Evolutionary conservation across 2,113 vertebrate genomes (phyloP).

Genomic region (Brachyhypopomus gauderio): DNA sequence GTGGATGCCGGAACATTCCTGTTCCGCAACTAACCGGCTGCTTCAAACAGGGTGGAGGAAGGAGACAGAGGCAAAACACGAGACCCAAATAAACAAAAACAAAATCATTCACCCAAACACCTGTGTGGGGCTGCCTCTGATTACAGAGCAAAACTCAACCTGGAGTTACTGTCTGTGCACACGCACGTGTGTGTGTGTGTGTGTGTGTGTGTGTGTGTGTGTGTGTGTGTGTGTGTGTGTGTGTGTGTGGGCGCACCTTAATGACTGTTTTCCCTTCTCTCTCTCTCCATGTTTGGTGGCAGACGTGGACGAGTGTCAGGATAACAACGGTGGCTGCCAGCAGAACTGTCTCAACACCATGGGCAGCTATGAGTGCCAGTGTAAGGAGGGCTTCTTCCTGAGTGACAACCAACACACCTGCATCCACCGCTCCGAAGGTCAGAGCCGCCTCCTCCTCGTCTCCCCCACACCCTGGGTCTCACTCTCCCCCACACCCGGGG

Average conservation of each 20-base stretch:
- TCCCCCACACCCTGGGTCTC: no score
- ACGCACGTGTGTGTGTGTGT: background rate
- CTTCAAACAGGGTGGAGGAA: slow-evolving; percentile 17
- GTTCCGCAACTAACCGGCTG: slow-evolving; percentile 45
- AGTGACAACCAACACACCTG: slow-evolving; percentile 99
- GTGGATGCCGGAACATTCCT: slow-evolving; percentile 49
- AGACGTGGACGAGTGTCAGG: slow-evolving; percentile 95
- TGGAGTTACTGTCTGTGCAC: background rate
- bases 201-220: slow-evolving; percentile 13
- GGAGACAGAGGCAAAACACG: slow-evolving; percentile 10
- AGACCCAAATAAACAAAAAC: slow-evolving; percentile 52
- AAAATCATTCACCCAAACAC: slow-evolving; percentile 40
- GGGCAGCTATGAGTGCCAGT: slow-evolving; percentile 97
- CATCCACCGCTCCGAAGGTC: slow-evolving; percentile 95
- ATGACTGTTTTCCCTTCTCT: slow-evolving; percentile 45
- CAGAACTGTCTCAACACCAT: slow-evolving; percentile 96
- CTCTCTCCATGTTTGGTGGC: slow-evolving; percentile 34
- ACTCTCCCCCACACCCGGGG: no score
- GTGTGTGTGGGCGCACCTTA: slow-evolving; percentile 37
- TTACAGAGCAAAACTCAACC: slow-evolving; percentile 10
- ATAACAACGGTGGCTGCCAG: slow-evolving; percentile 97
- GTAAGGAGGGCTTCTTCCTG: slow-evolving; percentile 92
- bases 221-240: slow-evolving; percentile 18
- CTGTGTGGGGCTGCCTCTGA: slow-evolving; percentile 39
- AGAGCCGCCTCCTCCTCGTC: slow-evolving; percentile 54